Conservation (phyloP, 2,113 vertebrate genomes). For the Corapipo altera region DNA sequence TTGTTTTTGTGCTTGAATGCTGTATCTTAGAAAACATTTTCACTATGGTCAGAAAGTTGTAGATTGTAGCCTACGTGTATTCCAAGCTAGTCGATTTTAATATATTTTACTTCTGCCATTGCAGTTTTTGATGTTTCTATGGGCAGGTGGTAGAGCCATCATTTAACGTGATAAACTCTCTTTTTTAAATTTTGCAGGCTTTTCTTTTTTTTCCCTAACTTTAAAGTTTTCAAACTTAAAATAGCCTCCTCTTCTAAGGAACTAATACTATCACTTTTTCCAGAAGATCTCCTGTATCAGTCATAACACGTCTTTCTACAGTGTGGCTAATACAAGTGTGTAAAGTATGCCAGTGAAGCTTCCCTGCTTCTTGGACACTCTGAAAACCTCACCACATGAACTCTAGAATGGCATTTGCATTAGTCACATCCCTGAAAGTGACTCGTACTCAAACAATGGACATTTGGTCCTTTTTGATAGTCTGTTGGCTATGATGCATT, state of each 20-base stretch:
- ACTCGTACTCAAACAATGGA: background rate
- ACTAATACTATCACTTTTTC: background rate
- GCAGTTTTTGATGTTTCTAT: background rate
- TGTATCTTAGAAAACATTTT: background rate
- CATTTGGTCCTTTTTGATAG: background rate
- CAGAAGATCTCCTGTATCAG: background rate
- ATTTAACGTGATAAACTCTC: background rate
- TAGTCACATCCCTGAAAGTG: background rate
- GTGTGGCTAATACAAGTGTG: background rate
- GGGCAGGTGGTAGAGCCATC: background rate
- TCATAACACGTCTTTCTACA: background rate
- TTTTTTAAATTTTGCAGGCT: background rate
- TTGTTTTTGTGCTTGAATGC: background rate
- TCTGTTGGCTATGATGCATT: background rate
- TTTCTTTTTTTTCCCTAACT: background rate
- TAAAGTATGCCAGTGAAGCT: background rate
- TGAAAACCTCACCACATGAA: background rate
- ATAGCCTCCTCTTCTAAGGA: background rate
- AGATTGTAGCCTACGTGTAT: rapidly evolving
- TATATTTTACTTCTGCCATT: background rate
- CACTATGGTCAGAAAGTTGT: background rate
- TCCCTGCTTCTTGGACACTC: background rate
- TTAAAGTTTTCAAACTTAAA: background rate
- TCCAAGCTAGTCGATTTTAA: background rate
- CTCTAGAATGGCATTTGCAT: background rate